Base-by-base conservation (phyloP, 2,113 vertebrate genomes). In the Rhea americana region DNA sequence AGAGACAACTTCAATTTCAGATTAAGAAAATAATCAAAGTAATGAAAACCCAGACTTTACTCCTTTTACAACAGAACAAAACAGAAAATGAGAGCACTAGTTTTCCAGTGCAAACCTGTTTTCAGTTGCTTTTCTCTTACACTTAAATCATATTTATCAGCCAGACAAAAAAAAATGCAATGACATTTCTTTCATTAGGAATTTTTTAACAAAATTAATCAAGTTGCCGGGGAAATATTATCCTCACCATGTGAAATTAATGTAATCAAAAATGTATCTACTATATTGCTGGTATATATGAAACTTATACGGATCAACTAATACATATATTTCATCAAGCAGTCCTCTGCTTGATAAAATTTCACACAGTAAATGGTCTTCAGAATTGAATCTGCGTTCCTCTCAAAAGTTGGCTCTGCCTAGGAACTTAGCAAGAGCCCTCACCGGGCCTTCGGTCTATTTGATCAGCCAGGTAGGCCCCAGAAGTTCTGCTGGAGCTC, bases 401-500 rank as follows among this genome's bases (percentile, higher is more conserved):
- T 90, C 47, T 78, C 59, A 59, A 93, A 88, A 81, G 62, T 72
- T 87, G 65, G 55, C 70, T 95, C 56, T 87, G 79, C 63, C 78
- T 71, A 35, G 41, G 71, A 95, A 67, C 81, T 68, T 71, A 91
- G 83, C 81, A 75, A 37, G 75, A 95, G 80, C 65, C 50, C 84
- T 93, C 78, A 21, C 56, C 87, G 87, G 82, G 77, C 61, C 53
- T 85, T 93, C 78, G 19, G 48, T 88, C 85, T 80, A 68, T 90
- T 92, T 93, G 89, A 95, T 93, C 81, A 91, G 89, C 63, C 72
- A 90, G 76, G 12, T 75, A 93, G 79, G 76, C 77, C 92, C 87
- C 82, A 91, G 80, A 94, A 95, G 89, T 76, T 89, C 82, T 84
- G 74, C 74, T 53, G 87, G 81, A 91, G 89, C 91, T 93, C 82